Percentiles rank a stretch among this genome's conserved stretches.
These are phyloP conservation scores for Eupithecia subumbrata DNA, from an alignment of 2,888 invertebrate genomes.

Conservation along the genomic window DNA sequence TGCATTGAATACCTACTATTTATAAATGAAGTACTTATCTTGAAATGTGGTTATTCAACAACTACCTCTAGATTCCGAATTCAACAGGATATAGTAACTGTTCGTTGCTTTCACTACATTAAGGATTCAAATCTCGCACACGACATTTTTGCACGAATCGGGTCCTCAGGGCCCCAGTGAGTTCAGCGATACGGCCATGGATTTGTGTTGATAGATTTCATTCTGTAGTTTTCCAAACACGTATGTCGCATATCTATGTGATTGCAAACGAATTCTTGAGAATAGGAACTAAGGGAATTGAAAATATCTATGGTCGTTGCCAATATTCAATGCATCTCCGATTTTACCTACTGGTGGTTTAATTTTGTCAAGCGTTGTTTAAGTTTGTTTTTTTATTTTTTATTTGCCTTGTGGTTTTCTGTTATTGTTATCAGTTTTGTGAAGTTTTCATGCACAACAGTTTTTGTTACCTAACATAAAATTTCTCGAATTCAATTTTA, in stretches of 20 bases:
- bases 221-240: constrained; percentile 27
- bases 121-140: constrained; percentile 18
- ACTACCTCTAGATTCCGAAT: background rate
- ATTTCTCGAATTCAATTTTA: too few species aligned
- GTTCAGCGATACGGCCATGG: constrained; percentile 22
- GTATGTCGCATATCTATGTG: constrained; percentile 19
- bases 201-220: constrained; percentile 35
- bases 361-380: too few species aligned
- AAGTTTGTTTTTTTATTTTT: too few species aligned
- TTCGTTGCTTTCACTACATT: background rate
- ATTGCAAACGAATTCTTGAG: constrained; percentile 19
- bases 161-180: constrained; percentile 9
- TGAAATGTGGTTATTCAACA: background rate
- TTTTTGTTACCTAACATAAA: too few species aligned
- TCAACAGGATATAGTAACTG: background rate
- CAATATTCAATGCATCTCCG: background rate
- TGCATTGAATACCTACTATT: background rate
- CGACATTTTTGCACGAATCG: constrained; percentile 10
- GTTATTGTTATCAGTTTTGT: too few species aligned
- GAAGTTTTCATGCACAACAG: too few species aligned
- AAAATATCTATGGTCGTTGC: background rate
- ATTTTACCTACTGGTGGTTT: background rate
- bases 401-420: too few species aligned
- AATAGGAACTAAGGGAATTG: constrained; percentile 11
- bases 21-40: background rate